phyloP scores from a whole-genome alignment of 2,113 vertebrate species.

The Stigmatopora argus region DNA sequence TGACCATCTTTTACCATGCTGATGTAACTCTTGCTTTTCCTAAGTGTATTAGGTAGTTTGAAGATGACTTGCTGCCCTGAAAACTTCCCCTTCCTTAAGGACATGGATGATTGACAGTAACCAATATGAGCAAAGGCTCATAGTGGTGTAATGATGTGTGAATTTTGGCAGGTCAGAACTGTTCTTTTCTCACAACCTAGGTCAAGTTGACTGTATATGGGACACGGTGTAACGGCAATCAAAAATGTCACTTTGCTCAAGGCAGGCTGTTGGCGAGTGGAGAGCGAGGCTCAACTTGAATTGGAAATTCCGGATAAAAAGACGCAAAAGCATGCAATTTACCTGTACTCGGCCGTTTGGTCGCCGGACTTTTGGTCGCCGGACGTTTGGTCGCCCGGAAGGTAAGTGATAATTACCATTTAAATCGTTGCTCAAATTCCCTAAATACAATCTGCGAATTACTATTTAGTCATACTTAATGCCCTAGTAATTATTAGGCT shows the following conservation, averaged over 20 bases:
- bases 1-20: no score
- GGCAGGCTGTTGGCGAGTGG: neutral
- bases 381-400: no score
- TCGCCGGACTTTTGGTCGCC: no score
- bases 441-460: no score
- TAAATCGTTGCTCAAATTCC: no score
- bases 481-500: no score
- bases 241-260: neutral
- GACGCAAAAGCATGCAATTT: no score
- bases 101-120: neutral
- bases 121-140: neutral
- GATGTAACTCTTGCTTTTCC: neutral
- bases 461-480: no score
- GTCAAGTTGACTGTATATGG: neutral
- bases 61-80: no score
- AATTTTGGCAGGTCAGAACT: neutral
- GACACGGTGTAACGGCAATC: neutral
- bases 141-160: neutral
- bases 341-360: no score
- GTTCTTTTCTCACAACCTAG: neutral
- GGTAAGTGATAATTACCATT: no score
- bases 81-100: neutral
- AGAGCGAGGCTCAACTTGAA: conserved; percentile 7
- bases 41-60: no score
- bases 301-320: neutral